phyloP scores from a whole-genome alignment of 2,888 invertebrate species.

The Myopa testacea region DNA sequence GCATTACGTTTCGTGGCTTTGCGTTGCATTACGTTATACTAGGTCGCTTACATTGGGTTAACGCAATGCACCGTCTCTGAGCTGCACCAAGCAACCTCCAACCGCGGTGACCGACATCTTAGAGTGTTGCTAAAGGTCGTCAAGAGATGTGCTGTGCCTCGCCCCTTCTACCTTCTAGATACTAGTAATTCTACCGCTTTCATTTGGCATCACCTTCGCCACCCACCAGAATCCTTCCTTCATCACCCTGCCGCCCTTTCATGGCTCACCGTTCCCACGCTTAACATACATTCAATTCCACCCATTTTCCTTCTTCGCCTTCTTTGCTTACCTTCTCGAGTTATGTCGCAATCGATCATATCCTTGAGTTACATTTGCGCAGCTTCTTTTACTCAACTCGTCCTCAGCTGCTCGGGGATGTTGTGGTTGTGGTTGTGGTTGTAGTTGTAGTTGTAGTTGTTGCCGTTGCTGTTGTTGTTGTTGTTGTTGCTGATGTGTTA shows the following conservation, averaged over 20 bases:
- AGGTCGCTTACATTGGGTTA: not conserved
- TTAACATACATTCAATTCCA: constrained; percentile 7
- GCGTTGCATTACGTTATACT: constrained; percentile 30
- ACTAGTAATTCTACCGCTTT: too few relatives aligned
- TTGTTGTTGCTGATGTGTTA: not conserved
- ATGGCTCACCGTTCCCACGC: not conserved
- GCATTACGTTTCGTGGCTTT: constrained; percentile 38
- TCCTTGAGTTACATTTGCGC: constrained; percentile 23
- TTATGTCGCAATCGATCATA: constrained; percentile 28
- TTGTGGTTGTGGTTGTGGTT: not conserved
- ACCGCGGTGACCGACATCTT: constrained; percentile 14
- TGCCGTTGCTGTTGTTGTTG: too few relatives aligned
- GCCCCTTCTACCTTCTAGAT: too few relatives aligned
- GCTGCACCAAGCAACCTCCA: not conserved
- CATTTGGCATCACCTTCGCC: too few relatives aligned
- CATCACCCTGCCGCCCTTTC: not conserved
- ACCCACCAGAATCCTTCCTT: not conserved
- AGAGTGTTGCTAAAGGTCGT: constrained; percentile 1
- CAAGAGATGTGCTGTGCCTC: too few relatives aligned
- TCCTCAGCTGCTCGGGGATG: constrained; percentile 35
- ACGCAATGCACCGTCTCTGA: not conserved
- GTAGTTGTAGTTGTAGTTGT: too few relatives aligned
- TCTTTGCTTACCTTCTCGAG: not conserved
- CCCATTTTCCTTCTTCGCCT: too few relatives aligned
- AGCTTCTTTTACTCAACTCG: constrained; percentile 11